Evolutionary conservation across 2,113 vertebrate genomes (phyloP).

Genomic region (Lucifuga dentata): DNA sequence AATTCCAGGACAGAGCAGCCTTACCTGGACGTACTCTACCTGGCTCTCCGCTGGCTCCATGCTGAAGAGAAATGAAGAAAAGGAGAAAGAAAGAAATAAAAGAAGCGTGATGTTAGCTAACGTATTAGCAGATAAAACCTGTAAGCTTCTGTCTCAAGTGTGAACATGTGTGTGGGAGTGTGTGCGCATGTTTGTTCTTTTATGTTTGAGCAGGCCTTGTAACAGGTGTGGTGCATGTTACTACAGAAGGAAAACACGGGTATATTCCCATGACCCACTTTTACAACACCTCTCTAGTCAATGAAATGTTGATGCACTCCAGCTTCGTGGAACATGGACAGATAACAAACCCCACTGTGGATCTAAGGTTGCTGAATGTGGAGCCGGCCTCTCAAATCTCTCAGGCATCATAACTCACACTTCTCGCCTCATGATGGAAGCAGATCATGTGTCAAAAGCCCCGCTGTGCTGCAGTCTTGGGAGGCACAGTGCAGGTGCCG

Average conservation of each 20-base stretch:
- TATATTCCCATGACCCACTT: constrained; percentile 56
- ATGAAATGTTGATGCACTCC: constrained; percentile 7
- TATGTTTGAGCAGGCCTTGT: constrained; percentile 48
- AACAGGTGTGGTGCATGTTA: constrained; percentile 49
- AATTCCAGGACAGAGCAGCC: constrained; percentile 20
- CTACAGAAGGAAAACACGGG: background rate
- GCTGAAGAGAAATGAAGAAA: constrained; percentile 43
- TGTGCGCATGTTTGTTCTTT: background rate
- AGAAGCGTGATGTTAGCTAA: background rate
- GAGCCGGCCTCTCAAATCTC: constrained; percentile 47
- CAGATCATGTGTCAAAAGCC: constrained; percentile 55
- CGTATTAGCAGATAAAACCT: constrained; percentile 1
- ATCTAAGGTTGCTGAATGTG: constrained; percentile 37
- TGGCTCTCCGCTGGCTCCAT: constrained; percentile 38
- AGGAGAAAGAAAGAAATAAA: background rate
- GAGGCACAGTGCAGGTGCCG: constrained; percentile 8
- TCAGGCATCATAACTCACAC: constrained; percentile 42
- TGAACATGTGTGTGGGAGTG: constrained; percentile 4
- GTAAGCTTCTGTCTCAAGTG: constrained; percentile 6
- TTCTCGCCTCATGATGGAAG: constrained; percentile 43
- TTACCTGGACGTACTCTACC: constrained; percentile 57
- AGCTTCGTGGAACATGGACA: constrained; percentile 27
- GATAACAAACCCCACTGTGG: constrained; percentile 47
- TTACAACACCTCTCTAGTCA: constrained; percentile 24
- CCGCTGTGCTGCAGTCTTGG: constrained; percentile 27